Conservation (phyloP, 2,113 vertebrate genomes). For the Romanogobio albipinnatus region DNA sequence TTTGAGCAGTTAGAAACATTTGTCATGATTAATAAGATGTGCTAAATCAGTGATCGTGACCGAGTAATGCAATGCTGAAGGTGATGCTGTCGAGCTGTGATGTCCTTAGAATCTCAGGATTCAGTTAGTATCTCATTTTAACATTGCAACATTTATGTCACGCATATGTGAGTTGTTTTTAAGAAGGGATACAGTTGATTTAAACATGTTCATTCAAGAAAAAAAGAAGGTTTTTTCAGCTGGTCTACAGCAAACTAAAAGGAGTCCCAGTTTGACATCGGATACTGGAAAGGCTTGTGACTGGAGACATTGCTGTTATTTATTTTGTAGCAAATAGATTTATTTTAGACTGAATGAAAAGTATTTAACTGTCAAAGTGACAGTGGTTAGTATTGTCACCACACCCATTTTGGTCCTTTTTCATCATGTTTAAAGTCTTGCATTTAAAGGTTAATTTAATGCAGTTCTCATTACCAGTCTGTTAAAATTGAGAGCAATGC, state of each 20-base stretch:
- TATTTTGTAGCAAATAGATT: background rate
- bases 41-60: background rate
- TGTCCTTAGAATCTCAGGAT: background rate
- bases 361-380: background rate
- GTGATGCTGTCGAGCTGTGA: slow-evolving; percentile 14
- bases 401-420: background rate
- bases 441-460: background rate
- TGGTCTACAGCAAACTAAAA: background rate
- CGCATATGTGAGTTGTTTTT: background rate
- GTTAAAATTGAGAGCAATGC: background rate
- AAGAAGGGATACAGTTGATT: background rate
- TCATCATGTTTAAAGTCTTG: background rate
- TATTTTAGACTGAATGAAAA: background rate
- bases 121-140: background rate
- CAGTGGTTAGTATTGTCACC: background rate
- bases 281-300: background rate
- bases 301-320: background rate
- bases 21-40: background rate
- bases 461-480: background rate
- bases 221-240: background rate
- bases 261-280: background rate
- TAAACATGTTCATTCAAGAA: background rate
- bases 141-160: background rate
- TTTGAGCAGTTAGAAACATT: background rate
- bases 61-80: slow-evolving; percentile 29